Percentiles rank a stretch among this genome's conserved stretches.
phyloP scores from a whole-genome alignment of 2,888 invertebrate genomes.

The Heliconius charithonia region DNA sequence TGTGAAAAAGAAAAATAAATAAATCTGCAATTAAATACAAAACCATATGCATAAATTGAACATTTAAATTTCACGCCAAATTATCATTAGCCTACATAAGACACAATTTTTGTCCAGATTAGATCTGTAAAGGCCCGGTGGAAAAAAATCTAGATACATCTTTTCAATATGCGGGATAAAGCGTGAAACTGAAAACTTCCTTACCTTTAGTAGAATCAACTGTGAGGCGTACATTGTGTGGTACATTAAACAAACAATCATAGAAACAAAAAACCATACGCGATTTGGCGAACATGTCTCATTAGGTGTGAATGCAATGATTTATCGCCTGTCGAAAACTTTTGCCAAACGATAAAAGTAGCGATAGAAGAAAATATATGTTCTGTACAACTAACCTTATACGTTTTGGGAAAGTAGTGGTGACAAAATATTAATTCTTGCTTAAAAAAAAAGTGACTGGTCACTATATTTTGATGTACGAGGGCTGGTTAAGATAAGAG shows the following conservation, averaged over 20 bases:
- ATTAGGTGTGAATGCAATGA: constrained; percentile 10
- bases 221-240: neutral
- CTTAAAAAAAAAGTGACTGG: neutral
- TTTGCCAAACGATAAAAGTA: constrained; percentile 10
- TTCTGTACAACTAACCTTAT: too few relatives aligned
- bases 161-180: too few relatives aligned
- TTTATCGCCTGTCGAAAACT: constrained; percentile 22
- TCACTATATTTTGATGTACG: neutral
- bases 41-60: too few relatives aligned
- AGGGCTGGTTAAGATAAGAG: neutral
- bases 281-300: constrained; percentile 13
- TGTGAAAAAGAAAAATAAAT: too few relatives aligned
- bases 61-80: too few relatives aligned
- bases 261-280: constrained; percentile 3
- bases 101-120: too few relatives aligned
- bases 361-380: neutral
- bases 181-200: too few relatives aligned
- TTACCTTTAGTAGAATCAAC: too few relatives aligned
- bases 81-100: too few relatives aligned
- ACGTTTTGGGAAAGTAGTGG: neutral
- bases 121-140: too few relatives aligned
- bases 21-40: too few relatives aligned
- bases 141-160: too few relatives aligned
- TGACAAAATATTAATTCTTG: neutral
- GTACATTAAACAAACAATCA: neutral